Conservation (phyloP, 2,888 invertebrate species). For the Cerceris rybyensis region DNA sequence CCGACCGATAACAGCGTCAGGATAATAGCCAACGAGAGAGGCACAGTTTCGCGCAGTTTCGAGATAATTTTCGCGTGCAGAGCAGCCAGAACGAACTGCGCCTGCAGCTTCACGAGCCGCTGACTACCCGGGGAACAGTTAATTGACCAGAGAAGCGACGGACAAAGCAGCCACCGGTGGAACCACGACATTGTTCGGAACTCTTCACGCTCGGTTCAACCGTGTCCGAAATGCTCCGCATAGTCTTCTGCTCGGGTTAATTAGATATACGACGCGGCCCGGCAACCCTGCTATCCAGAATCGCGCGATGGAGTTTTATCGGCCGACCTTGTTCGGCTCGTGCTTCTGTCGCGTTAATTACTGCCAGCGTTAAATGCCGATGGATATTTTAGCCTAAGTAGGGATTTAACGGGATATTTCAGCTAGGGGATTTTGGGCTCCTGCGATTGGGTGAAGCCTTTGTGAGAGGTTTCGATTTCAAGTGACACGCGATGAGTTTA, state of each 20-base stretch:
- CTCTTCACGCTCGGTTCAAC: conserved; percentile 51
- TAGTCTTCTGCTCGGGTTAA: conserved; percentile 35
- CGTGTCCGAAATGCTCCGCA: conserved; percentile 42
- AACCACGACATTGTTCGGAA: conserved; percentile 59
- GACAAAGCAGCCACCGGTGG: conserved; percentile 57
- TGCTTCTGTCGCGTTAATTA: background rate
- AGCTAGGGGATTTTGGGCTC: too few relatives aligned
- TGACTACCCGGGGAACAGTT: conserved; percentile 55
- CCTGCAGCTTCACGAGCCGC: conserved; percentile 52
- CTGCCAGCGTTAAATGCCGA: background rate
- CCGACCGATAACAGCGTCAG: background rate
- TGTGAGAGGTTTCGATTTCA: too few relatives aligned
- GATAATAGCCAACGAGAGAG: background rate
- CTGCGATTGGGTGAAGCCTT: too few relatives aligned
- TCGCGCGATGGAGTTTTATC: background rate
- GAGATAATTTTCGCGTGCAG: conserved; percentile 22
- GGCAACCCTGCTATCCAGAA: conserved; percentile 9
- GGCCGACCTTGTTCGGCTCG: background rate
- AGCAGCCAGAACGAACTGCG: conserved; percentile 30
- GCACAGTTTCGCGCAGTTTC: background rate
- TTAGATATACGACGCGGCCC: conserved; percentile 38
- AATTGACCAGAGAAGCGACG: conserved; percentile 55
- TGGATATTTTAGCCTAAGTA: too few relatives aligned
- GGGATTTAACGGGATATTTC: too few relatives aligned
- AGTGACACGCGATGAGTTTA: too few relatives aligned